Base-by-base conservation (phyloP, 2,888 invertebrate genomes). In the Idaea straminata region DNA sequence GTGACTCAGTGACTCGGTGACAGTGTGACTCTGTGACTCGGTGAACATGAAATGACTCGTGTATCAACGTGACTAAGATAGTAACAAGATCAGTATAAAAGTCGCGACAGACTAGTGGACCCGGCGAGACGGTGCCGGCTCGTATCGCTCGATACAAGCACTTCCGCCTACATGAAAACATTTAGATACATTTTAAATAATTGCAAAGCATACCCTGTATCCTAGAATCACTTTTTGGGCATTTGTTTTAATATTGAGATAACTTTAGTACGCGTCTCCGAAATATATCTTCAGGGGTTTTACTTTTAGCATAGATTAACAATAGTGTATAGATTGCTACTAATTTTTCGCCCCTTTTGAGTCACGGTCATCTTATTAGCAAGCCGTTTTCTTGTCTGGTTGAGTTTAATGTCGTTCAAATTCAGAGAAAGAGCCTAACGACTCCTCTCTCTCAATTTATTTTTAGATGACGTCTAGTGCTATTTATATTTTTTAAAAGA, bases 141-240 rank as follows among this genome's bases (percentile, higher is more conserved):
- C 78, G 79, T 76, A 78, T 77, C 74, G 77, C 77, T 76, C 74
- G 74, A 77, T 75, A 75, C 77, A 78, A 79, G 82, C 77, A 79
- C 80, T 79, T 82, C 77, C 79, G 89, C 87, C 87, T 82, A 84
- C 77, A 83, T 77, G 84, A 87, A 88, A 92, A 93, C 88, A 89
- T 93, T 94, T 94, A 91, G 91, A 92, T 87, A 95, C 94, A 94
- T 95, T 94, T 25, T 95, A 96, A 96, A 96, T 96, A 96, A 96
- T 96, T 96, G 96, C 96, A 96, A 96, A 96, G 96, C 96, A 96
- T 97, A 97, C 97, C 97, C 97, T 97, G 97, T 97, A 96, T 96
- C 96, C 96, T 96, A 96, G 94, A 95, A 95, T 95, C 95, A 95
- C 95, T 94, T 94, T 93, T 94, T 93, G 94, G 94, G 94, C 94